These are phyloP conservation scores for Bombus waltoni DNA, from an alignment of 1,140 invertebrate species.

Conservation along the genomic window DNA sequence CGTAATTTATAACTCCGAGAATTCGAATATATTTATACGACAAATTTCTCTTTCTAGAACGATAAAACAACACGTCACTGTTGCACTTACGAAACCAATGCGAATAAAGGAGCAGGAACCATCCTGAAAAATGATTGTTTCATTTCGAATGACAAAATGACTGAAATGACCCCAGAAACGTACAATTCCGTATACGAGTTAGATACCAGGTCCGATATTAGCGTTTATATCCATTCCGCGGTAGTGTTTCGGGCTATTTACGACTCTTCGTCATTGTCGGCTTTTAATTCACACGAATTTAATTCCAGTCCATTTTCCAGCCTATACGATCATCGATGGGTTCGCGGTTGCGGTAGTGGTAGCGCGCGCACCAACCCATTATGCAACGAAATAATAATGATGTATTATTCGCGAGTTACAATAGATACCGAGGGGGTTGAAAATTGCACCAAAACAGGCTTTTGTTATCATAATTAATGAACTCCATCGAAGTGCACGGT, in stretches of 20 bases:
- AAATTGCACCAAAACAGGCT: slow-evolving; percentile 60
- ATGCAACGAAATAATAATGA: slow-evolving; percentile 51
- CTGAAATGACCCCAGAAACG: neutral
- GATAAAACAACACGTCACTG: too few species aligned
- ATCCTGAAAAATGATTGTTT: too few species aligned
- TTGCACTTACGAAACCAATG: too few species aligned
- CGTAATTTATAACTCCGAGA: too few species aligned
- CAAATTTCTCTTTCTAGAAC: too few species aligned
- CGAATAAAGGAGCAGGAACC: too few species aligned
- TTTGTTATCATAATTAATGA: slow-evolving; percentile 67
- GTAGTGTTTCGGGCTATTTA: neutral
- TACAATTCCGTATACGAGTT: neutral
- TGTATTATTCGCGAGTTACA: slow-evolving; percentile 47
- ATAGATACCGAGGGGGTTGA: slow-evolving; percentile 39
- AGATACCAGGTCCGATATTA: neutral
- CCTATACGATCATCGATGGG: neutral
- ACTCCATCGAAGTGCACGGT: slow-evolving; percentile 50
- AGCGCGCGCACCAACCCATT: neutral
- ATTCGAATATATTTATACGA: too few species aligned
- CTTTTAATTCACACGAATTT: slow-evolving; percentile 43
- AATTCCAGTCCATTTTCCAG: slow-evolving; percentile 33
- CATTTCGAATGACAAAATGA: too few species aligned
- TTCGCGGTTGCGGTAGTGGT: neutral
- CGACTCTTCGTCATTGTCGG: slow-evolving; percentile 27
- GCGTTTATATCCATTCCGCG: neutral